Base-by-base conservation (phyloP, 2,113 vertebrate species). In the Myotis yumanensis region DNA sequence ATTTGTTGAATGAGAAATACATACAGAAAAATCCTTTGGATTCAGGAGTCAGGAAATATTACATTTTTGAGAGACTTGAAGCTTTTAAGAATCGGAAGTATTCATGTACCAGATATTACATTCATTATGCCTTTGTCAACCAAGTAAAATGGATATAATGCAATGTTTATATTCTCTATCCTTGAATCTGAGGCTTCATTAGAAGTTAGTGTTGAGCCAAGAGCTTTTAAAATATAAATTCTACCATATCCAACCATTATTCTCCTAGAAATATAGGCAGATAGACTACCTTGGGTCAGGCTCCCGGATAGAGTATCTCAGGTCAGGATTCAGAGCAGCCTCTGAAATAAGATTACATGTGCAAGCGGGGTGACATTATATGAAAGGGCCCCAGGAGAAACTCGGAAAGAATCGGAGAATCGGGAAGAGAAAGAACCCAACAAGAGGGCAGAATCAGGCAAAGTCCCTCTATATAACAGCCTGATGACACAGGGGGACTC, bases 201-300 rank as follows among this genome's bases (percentile, higher is more conserved):
- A 86, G 75, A 92, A 93, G 11, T 87, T 92, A 51, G 25, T n/a
- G 7, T 54, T 89, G 69, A 8, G 15, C 54, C 11, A 83, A 79
- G 37, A 86, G 82, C 6, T 94, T 95, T 83, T 52, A 68, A 80
- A 85, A 35, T 59, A 32, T 77, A 32, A 83, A 66, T 40, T 93
- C 18, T 57, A 35, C 8, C 5, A 92, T 94, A 68, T 71, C 22
- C 32, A 86, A 48, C 35, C 89, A 46, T 92, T 66, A 28, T 73
- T 64, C 20, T 82, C 66, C 20, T 71, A 62, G n/a, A 82, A 92
- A 77, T 77, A 71, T 10, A 43, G 43, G 43, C 43, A 85, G 23
- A 81, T 35, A 81, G 7, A 68, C 35, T 68, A 35, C 32, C 30
- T 81, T 6, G 22, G 54, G 16, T 66, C 12, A 81, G 81, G 32